phyloP scores from a whole-genome alignment of 92 coral and sea anemone species.

The Ricordea florida region DNA sequence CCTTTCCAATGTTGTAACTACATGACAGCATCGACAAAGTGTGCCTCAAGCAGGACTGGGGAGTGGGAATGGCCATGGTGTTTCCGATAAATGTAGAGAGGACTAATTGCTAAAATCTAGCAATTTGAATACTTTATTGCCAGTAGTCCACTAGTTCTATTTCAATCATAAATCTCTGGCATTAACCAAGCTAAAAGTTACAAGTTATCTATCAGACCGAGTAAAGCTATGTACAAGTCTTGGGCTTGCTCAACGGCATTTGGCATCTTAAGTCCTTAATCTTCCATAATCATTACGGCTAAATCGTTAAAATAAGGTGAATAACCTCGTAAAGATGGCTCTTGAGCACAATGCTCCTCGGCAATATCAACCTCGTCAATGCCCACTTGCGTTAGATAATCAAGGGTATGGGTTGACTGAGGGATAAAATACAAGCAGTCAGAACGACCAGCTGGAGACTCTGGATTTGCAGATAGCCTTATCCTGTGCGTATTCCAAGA shows the following conservation, averaged over 20 bases:
- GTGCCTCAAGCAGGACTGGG: no score
- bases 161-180: neutral
- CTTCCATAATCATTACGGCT: conserved; percentile 72
- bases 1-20: no score
- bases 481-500: conserved; percentile 33
- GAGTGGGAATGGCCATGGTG: no score
- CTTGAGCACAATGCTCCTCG: conserved; percentile 45
- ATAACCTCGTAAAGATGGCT: conserved; percentile 47
- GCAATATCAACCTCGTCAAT: conserved; percentile 66
- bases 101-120: no score
- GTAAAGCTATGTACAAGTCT: conserved; percentile 16
- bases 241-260: conserved; percentile 46
- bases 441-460: conserved; percentile 54
- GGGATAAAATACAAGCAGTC: conserved; percentile 63
- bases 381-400: conserved; percentile 52
- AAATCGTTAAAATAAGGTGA: conserved; percentile 58
- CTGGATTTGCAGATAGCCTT: conserved; percentile 28
- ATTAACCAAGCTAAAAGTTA: conserved; percentile 20
- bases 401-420: conserved; percentile 47
- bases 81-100: no score
- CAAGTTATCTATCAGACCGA: conserved; percentile 23
- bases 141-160: neutral
- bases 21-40: no score
- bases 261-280: conserved; percentile 64
- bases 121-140: no score